Conservation (phyloP, 1,140 invertebrate genomes). For the Adoxophyes honmai region DNA sequence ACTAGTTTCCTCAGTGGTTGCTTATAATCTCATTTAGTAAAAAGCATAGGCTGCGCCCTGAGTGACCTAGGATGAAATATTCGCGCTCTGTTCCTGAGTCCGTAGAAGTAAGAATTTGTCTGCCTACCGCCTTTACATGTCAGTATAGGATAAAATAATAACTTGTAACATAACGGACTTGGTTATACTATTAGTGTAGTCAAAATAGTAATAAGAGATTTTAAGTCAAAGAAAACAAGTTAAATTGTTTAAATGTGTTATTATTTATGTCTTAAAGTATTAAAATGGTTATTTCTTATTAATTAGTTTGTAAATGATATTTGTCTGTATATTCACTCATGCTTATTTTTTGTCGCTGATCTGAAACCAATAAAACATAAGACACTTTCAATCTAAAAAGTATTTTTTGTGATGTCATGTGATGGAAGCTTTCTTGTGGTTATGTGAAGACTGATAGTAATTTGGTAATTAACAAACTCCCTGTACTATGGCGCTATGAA, state of each 20-base stretch:
- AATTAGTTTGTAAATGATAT: slow-evolving; percentile 74
- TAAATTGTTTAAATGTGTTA: slow-evolving; percentile 77
- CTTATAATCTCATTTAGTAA: too few species aligned
- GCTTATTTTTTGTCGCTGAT: slow-evolving; percentile 38
- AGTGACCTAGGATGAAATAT: slow-evolving; percentile 3
- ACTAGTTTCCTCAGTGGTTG: too few species aligned
- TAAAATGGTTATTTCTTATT: slow-evolving; percentile 78
- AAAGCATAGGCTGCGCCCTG: neutral
- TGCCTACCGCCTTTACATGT: slow-evolving; percentile 75
- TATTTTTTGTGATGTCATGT: slow-evolving; percentile 11
- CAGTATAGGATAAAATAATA: slow-evolving; percentile 70
- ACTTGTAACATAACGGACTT: slow-evolving; percentile 70
- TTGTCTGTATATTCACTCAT: slow-evolving; percentile 59
- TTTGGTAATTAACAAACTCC: slow-evolving; percentile 9
- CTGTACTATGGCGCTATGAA: slow-evolving; percentile 1
- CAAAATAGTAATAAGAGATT: slow-evolving; percentile 72
- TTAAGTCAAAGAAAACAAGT: slow-evolving; percentile 76
- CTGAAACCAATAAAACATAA: slow-evolving; percentile 64
- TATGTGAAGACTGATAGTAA: slow-evolving; percentile 16
- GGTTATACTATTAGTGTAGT: slow-evolving; percentile 76
- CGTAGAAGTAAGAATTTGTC: slow-evolving; percentile 67
- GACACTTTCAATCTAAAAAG: neutral
- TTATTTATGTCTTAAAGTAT: slow-evolving; percentile 77
- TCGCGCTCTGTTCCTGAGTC: slow-evolving; percentile 71
- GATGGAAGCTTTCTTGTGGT: slow-evolving; percentile 9